Base-by-base conservation (phyloP, 2,797 vertebrate species). In the Cynodonichthys magdalenae region DNA sequence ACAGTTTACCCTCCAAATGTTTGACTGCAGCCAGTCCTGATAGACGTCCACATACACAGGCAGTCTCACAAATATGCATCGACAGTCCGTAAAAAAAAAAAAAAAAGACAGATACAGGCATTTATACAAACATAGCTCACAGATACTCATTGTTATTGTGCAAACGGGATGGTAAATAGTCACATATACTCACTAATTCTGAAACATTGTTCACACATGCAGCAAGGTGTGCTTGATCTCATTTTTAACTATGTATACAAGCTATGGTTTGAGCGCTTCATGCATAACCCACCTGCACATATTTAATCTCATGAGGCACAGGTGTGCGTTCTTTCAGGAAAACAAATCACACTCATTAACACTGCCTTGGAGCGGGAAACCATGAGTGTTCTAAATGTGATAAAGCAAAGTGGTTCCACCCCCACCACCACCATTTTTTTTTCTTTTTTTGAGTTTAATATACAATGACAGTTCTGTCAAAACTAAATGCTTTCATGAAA, bases 271-370 rank as follows among this genome's bases (percentile, higher is more conserved):
- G 56, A 15, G 41, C 14, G 50, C 69, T 54, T 86, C 62, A 60
- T 80, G 80, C 77, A 75, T 65, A 64, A 69, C 68, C 42, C 92
- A 94, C 90, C 91, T 93, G 92, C 89, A 82, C 80, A 63, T 82
- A 84, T 69, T 87, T 82, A 86, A 87, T 83, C 59, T 69, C 69
- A 73, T 8, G 59, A 81, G 69, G 69, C 85, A 79, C 92, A 93
- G 92, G 90, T 92, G 89, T 88, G 87, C 87, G 80, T 90, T 87
- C 85, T 77, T 83, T 84, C 45, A 51, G 49, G 47, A 61, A 63
- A 68, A 50, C 18, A 57, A 34, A 56, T 78, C 73, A 64, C 80
- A 74, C 71, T 64, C 51, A 50, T 72, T 57, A 20, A 36, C 5
- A 52, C 59, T 64, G 60, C 29, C 34, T 69, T 53, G 24, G 53